Percentiles rank a stretch among this genome's conserved stretches.
Evolutionary conservation across 2,113 vertebrate species (phyloP).

Genomic region (Lota lota): DNA sequence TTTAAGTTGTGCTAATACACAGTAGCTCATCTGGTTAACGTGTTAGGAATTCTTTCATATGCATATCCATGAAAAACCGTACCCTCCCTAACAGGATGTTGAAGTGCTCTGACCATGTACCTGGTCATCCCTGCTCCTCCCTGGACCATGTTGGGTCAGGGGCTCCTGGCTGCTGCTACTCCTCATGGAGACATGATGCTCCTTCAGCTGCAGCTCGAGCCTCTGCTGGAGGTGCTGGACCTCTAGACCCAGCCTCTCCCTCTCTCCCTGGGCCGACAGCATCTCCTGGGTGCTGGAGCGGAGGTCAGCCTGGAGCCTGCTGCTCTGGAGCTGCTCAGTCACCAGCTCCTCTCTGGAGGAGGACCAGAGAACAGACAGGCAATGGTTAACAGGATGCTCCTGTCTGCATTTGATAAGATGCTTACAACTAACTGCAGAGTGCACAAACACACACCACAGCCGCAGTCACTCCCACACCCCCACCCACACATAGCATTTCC

Average conservation of each 20-base stretch:
- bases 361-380: conserved; percentile 19
- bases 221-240: conserved; percentile 50
- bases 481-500: too few relatives aligned
- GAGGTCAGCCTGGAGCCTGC: conserved; percentile 75
- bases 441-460: too few relatives aligned
- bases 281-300: conserved; percentile 69
- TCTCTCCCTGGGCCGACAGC: conserved; percentile 64
- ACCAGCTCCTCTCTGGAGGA: conserved; percentile 60
- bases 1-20: too few relatives aligned
- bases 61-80: too few relatives aligned
- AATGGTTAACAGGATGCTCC: not conserved
- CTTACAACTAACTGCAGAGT: not conserved
- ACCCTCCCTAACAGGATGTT: too few relatives aligned
- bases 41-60: too few relatives aligned
- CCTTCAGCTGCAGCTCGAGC: conserved; percentile 44
- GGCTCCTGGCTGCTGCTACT: not conserved
- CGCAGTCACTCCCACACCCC: too few relatives aligned
- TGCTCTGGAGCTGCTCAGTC: conserved; percentile 61
- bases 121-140: not conserved
- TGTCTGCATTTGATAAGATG: not conserved
- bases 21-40: too few relatives aligned
- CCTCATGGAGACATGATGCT: conserved; percentile 29
- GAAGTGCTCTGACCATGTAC: not conserved
- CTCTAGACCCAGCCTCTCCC: conserved; percentile 64
- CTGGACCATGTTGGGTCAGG: not conserved